Evolutionary conservation across 2,113 vertebrate genomes (phyloP), one percentile per base, ranked within the genome.

Genomic region (Pogona vitticeps): DNA sequence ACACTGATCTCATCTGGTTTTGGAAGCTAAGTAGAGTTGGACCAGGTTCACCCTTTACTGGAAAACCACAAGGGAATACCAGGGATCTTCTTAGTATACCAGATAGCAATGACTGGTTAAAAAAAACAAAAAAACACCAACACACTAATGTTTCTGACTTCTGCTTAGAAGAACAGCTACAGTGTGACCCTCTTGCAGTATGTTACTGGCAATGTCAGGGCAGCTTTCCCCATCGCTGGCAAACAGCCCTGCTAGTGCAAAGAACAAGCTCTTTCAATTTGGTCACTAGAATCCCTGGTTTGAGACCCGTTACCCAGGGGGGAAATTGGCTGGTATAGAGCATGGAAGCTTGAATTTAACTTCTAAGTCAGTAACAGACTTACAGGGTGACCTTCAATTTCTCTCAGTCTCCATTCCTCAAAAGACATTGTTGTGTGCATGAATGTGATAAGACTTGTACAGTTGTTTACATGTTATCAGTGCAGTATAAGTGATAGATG

Each of bases 401-500:
- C 78, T 67, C 61, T 65, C 70, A 75, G 23, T 75, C 85, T 76
- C 71, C 28, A 31, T 87, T 52, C 79, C 71, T 67, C 70, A 76
- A 82, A 87, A 82, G 59, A 82, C 71, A 76, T 67, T 76, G 85
- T 58, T 76, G 61, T 82, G 70, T 87, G 85, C 42, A 52, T 82
- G 85, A 76, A 87, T 31, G 71, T 23, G 85, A 87, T 87, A 87
- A 87, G 85, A 70, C 73, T 38, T 87, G 71, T 87, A 75, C 58
- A 87, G 79, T 82, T 81, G 59, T 87, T 87, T 87, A 87, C 85
- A 82, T 76, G 79, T 40, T 87, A 76, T 81, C 59, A 52, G 59
- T 67, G 85, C 70, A 38, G 61, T 87, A 31, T 82, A 82, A 82
- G 85, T 87, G 85, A 87, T 87, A 87, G 42, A 82, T 87, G 71